phyloP scores from a whole-genome alignment of 2,888 invertebrate genomes.

The Drosophila pseudotakahashii region DNA sequence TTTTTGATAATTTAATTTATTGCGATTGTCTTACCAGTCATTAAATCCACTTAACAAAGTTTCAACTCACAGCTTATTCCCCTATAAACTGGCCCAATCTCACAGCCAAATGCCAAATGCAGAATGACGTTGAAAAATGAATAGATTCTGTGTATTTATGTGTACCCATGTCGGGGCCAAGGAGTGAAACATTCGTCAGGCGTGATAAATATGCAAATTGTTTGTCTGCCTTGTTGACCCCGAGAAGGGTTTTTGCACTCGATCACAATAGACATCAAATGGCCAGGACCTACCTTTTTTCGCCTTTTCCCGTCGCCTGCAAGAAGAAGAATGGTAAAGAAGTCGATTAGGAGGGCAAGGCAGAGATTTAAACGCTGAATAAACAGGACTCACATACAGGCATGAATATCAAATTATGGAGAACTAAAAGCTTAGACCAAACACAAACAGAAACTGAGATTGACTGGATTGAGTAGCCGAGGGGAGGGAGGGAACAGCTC shows the following conservation, averaged over 20 bases:
- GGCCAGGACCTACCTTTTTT: slow-evolving; percentile 42
- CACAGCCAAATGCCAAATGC: slow-evolving; percentile 39
- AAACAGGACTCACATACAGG: slow-evolving; percentile 56
- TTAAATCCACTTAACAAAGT: background rate
- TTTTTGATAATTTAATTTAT: background rate
- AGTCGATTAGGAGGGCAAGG: slow-evolving; percentile 39
- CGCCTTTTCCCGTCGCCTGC: slow-evolving; percentile 40
- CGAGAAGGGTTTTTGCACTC: background rate
- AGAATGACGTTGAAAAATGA: slow-evolving; percentile 70
- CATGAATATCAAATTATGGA: slow-evolving; percentile 71
- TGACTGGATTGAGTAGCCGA: background rate
- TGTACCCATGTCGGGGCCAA: background rate
- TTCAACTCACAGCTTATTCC: slow-evolving; percentile 2
- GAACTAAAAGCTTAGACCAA: slow-evolving; percentile 63
- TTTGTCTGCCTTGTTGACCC: slow-evolving; percentile 33
- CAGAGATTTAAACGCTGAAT: slow-evolving; percentile 60
- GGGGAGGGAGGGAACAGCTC: slow-evolving; percentile 21
- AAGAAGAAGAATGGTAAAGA: slow-evolving; percentile 34
- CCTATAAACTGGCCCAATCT: background rate
- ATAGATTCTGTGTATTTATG: slow-evolving; percentile 35
- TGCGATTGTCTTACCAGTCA: too few species aligned
- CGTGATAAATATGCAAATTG: slow-evolving; percentile 49
- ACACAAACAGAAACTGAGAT: slow-evolving; percentile 31
- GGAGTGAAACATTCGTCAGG: slow-evolving; percentile 35
- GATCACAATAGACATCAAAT: slow-evolving; percentile 40